Conservation (phyloP, 2,113 vertebrate species). For the Limnothrissa miodon region DNA sequence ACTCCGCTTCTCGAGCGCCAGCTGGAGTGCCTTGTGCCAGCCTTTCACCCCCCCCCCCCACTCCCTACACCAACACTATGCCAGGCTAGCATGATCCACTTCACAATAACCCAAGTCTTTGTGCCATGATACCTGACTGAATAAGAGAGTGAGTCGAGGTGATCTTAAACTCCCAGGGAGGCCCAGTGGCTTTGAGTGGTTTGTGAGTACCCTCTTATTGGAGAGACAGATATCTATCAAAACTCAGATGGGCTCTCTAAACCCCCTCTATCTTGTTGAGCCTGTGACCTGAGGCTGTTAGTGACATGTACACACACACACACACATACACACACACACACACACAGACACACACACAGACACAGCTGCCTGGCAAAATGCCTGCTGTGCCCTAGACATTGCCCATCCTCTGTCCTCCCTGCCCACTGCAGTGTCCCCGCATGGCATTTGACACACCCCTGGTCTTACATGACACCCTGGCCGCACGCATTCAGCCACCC, state of each 20-base stretch:
- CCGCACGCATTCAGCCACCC: constrained; percentile 62
- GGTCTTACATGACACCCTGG: constrained; percentile 71
- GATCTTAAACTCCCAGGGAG: neutral
- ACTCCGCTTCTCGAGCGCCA: constrained; percentile 28
- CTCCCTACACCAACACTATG: constrained; percentile 9
- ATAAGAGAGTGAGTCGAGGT: neutral
- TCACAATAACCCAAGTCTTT: constrained; percentile 23
- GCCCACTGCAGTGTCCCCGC: constrained; percentile 43
- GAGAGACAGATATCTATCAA: neutral
- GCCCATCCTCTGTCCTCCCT: constrained; percentile 33
- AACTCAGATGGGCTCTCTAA: neutral
- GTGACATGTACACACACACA: constrained; percentile 39
- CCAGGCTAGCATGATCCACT: constrained; percentile 26
- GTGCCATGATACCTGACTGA: constrained; percentile 39
- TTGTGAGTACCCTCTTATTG: neutral
- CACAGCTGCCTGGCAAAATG: constrained; percentile 45
- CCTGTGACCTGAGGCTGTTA: neutral
- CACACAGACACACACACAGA: constrained; percentile 19
- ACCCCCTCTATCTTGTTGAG: neutral
- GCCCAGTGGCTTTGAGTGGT: neutral
- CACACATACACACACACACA: constrained; percentile 39
- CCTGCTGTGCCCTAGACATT: constrained; percentile 50
- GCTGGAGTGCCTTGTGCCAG: constrained; percentile 23
- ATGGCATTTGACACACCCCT: constrained; percentile 62
- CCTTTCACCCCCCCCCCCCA: constrained; percentile 20